Evolutionary conservation across 2,113 vertebrate genomes (phyloP).

Genomic region (Sander lucioperca): DNA sequence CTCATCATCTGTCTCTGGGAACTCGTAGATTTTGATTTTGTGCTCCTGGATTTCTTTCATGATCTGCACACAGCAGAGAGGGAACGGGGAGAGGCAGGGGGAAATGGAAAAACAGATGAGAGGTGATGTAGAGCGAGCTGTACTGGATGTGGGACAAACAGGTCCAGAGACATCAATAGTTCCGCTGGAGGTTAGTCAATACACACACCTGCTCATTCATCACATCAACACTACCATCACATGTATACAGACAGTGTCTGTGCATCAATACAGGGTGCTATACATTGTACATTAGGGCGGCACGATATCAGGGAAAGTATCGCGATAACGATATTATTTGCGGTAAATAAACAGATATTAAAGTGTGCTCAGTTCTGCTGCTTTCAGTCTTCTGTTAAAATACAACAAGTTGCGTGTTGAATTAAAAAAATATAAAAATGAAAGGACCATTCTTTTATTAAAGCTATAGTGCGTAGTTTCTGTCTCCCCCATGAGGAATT

Average conservation of each 20-base stretch:
- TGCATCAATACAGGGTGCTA: too few species aligned
- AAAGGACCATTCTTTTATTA: too few species aligned
- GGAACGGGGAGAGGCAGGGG: not conserved
- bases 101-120: conserved; percentile 1
- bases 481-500: too few species aligned
- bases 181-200: not conserved
- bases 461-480: too few species aligned
- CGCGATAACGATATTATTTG: too few species aligned
- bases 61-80: conserved; percentile 84
- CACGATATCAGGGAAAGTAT: too few species aligned
- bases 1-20: conserved; percentile 96
- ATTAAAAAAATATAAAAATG: too few species aligned
- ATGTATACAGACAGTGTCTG: not conserved
- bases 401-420: too few species aligned
- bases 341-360: too few species aligned
- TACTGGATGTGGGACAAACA: conserved; percentile 5
- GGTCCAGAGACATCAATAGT: conserved; percentile 19
- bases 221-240: not conserved
- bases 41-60: conserved; percentile 98
- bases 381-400: too few species aligned
- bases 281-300: too few species aligned
- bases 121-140: not conserved
- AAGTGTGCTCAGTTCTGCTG: too few species aligned
- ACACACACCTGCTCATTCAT: not conserved
- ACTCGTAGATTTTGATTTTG: conserved; percentile 98